Evolutionary conservation across 2,113 vertebrate genomes (phyloP).

Genomic region (Herpetotheres cachinnans): DNA sequence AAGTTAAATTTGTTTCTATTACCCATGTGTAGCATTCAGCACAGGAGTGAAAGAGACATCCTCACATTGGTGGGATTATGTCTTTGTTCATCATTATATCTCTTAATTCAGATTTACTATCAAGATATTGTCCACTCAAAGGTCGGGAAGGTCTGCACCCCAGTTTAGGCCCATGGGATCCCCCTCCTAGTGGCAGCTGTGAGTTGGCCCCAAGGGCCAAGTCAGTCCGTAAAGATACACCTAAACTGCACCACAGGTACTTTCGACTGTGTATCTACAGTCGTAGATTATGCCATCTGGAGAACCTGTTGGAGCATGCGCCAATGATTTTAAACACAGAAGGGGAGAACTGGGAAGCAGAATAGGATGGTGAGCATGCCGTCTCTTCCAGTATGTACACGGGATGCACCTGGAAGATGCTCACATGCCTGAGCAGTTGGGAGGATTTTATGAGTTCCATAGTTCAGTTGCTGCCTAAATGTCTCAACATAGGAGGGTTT

Average conservation of each 20-base stretch:
- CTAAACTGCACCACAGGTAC: not conserved
- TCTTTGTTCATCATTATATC: not conserved
- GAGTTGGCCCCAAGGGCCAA: not conserved
- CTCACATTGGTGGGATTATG: not conserved
- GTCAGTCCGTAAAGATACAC: not conserved
- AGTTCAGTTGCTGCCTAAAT: not conserved
- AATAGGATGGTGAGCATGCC: not conserved
- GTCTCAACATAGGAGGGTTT: not conserved
- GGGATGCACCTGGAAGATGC: not conserved
- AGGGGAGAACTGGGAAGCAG: not conserved
- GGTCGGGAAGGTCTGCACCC: not conserved
- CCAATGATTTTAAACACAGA: not conserved
- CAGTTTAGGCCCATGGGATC: not conserved
- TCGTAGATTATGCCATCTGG: not conserved
- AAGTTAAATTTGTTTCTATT: not conserved
- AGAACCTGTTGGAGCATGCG: not conserved
- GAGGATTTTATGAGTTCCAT: not conserved
- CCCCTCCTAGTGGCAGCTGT: not conserved
- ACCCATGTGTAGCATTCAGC: not conserved
- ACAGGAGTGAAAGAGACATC: not conserved
- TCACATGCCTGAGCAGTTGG: not conserved
- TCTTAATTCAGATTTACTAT: not conserved
- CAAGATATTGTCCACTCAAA: not conserved
- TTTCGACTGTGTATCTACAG: not conserved
- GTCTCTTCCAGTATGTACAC: not conserved